Conservation (phyloP, 2,113 vertebrate species). For the Apistogramma diplotaenia region DNA sequence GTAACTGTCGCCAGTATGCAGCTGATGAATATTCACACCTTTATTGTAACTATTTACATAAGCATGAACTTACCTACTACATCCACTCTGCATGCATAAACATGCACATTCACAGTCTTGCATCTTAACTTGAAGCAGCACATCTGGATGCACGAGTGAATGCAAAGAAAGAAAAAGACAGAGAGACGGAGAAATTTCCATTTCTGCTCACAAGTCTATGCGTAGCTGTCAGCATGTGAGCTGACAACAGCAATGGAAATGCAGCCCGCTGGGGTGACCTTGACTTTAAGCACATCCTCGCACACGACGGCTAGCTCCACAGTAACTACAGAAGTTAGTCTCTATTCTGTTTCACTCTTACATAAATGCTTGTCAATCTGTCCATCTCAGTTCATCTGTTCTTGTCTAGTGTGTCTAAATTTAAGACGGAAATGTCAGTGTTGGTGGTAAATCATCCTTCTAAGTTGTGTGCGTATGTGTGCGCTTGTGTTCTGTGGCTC, state of each 20-base stretch:
- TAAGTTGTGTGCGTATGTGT: not conserved
- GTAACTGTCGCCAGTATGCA: constrained; percentile 53
- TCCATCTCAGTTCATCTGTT: not conserved
- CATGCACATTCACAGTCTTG: not conserved
- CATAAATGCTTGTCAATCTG: not conserved
- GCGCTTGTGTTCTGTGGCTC: not conserved
- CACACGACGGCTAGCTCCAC: not conserved
- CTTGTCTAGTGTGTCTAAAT: not conserved
- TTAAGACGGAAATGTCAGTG: constrained; percentile 5
- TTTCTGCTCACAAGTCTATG: not conserved
- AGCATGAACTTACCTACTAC: constrained; percentile 2
- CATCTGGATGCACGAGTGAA: constrained; percentile 1
- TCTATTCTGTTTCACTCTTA: not conserved
- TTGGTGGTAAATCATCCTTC: constrained; percentile 23
- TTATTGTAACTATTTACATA: constrained; percentile 50
- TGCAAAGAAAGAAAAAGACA: not conserved
- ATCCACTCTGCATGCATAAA: constrained; percentile 1
- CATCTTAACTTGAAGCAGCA: constrained; percentile 13
- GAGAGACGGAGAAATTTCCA: constrained; percentile 5
- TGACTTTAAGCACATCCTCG: constrained; percentile 32
- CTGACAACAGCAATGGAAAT: constrained; percentile 37
- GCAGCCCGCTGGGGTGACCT: constrained; percentile 52
- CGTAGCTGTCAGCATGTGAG: constrained; percentile 38
- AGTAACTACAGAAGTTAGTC: constrained; percentile 1
- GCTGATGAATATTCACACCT: constrained; percentile 73